phyloP scores from a whole-genome alignment of 2,797 vertebrate species.

The Amazona finschi region DNA sequence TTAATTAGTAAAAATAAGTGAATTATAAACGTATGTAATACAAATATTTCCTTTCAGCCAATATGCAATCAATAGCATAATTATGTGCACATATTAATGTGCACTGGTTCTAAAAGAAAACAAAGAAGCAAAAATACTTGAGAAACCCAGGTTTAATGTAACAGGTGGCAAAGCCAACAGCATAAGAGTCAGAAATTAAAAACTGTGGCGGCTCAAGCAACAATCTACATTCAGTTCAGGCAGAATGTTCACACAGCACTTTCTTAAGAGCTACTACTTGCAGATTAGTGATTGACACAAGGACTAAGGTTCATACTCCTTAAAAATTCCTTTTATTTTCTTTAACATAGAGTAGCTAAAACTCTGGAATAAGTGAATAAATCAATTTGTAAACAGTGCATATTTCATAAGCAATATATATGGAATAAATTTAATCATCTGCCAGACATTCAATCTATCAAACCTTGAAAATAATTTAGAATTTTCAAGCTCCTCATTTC shows the following conservation, averaged over 20 bases:
- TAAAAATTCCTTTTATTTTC: neutral
- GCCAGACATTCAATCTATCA: neutral
- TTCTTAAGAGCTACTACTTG: neutral
- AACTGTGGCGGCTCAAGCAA: neutral
- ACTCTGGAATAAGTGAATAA: neutral
- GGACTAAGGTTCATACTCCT: neutral
- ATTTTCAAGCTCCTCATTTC: neutral
- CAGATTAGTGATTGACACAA: neutral
- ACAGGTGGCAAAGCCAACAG: neutral
- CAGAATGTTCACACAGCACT: neutral
- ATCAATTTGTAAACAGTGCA: neutral
- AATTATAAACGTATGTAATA: neutral
- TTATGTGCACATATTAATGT: neutral
- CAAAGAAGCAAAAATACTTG: neutral
- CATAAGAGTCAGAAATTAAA: neutral
- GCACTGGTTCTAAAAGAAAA: neutral
- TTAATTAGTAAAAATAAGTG: neutral
- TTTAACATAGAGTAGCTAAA: neutral
- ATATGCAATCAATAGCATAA: neutral
- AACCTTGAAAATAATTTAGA: neutral
- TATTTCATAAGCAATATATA: neutral
- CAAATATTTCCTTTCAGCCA: neutral
- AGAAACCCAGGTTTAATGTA: neutral
- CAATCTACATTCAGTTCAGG: neutral
- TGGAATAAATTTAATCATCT: neutral